Base-by-base conservation (phyloP, 2,888 invertebrate species). In the Plebejus anna region DNA sequence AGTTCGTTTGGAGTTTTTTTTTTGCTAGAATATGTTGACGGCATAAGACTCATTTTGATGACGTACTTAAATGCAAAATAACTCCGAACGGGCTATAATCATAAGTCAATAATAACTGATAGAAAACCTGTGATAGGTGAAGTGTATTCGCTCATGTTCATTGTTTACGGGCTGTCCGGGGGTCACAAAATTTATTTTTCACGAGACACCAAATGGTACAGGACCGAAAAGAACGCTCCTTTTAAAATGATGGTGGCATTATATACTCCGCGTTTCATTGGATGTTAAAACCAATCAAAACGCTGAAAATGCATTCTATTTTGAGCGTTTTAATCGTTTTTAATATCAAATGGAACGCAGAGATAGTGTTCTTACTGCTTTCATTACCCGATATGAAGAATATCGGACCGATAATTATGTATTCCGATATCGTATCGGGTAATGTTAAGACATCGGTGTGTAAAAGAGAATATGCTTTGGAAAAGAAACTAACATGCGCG, bases 71-170 rank as follows among this genome's bases (percentile, higher is more conserved):
- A 55, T 55, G 16, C 16, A 4, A 55, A 55, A 55, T 55, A 16
- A 55, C 16, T 55, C 55, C 55, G 55, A 55, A 0, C 55, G 55
- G 16, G 42, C 66, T 38, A 22, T 76, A 42, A 71, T 36, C 70
- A 57, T 71, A 76, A 76, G 55, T 71, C 76, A 57, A 76, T 76
- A 76, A 57, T 57, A 36, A 71, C 76, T 80, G 80, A 80, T 80
- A 81, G 75, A 81, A 84, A 88, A 75, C 86, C 89, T 89, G 90
- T 90, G 90, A 89, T 90, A 89, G 84, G 87, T 86, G 82, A 78
- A 79, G 81, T 82, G 83, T 83, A 80, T 81, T 77, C 72, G 77
- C 76, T 77, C 79, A 78, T 78, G 77, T 77, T 78, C 77, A 77
- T 78, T 78, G 78, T 79, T 77, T 78, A 70, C 81, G 11, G 47